Percentiles rank a stretch among this genome's conserved stretches.
Evolutionary conservation across 2,113 vertebrate genomes (phyloP).

Genomic region (Megalops atlanticus): DNA sequence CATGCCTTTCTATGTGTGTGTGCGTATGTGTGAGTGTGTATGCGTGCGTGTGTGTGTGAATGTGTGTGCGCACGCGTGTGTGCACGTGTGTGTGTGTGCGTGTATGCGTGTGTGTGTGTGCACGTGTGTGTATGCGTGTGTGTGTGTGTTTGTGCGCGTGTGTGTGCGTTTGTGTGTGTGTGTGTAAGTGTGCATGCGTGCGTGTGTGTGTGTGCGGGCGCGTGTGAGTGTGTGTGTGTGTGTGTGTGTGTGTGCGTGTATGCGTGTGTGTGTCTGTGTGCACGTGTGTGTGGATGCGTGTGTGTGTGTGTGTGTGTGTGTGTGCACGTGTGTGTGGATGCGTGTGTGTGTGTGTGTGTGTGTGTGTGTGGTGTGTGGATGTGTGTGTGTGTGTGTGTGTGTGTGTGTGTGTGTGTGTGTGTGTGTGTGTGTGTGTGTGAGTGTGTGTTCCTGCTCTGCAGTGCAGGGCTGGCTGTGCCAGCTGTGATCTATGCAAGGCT

Average conservation of each 20-base stretch:
- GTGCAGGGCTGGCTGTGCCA: background rate
- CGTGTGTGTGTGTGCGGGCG: background rate
- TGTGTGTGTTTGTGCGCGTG: background rate
- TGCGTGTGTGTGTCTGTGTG: background rate
- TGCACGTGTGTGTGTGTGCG: too few species aligned
- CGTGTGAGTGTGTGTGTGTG: background rate
- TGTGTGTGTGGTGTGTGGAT: slow-evolving; percentile 1
- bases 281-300: background rate
- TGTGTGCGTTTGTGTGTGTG: background rate
- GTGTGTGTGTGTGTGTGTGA: slow-evolving; percentile 13
- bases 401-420: slow-evolving; percentile 9
- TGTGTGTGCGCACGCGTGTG: background rate
- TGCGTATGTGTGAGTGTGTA: background rate
- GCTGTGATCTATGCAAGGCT: background rate
- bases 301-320: background rate
- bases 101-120: background rate
- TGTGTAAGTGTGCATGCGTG: background rate
- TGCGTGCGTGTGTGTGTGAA: background rate
- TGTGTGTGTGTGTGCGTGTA: slow-evolving; percentile 10
- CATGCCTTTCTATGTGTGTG: background rate
- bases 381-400: background rate
- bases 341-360: background rate
- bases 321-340: background rate
- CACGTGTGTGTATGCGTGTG: background rate
- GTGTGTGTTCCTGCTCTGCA: background rate